These are phyloP conservation scores for Tapera naevia DNA, from an alignment of 2,797 vertebrate species.

Conservation along the genomic window DNA sequence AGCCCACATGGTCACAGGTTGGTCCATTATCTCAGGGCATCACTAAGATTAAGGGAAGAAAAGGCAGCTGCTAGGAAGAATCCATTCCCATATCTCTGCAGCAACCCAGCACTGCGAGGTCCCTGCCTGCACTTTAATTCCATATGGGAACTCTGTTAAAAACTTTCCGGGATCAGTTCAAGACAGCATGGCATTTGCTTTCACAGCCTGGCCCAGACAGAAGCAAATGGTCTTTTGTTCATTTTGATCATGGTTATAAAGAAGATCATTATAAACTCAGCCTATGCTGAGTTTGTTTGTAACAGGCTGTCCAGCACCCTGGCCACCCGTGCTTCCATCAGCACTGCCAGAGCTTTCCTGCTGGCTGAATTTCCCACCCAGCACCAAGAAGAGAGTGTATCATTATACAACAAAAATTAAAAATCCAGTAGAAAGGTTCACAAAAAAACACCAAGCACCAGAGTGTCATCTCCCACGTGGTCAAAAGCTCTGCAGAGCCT, in stretches of 20 bases:
- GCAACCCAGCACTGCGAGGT: not conserved
- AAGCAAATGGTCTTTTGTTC: not conserved
- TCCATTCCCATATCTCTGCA: not conserved
- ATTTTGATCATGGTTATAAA: not conserved
- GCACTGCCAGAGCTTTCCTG: not conserved
- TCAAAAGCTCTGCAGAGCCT: not conserved
- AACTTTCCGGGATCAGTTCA: not conserved
- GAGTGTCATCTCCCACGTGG: fast-evolving
- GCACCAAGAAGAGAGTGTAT: not conserved
- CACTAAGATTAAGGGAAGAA: not conserved
- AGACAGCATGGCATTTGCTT: not conserved
- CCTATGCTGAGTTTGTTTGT: not conserved
- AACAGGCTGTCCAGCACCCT: not conserved
- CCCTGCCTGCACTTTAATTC: not conserved
- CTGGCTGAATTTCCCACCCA: not conserved
- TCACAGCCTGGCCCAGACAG: not conserved
- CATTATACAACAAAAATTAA: not conserved
- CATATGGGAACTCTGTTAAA: not conserved
- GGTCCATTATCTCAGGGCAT: not conserved
- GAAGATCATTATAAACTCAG: not conserved
- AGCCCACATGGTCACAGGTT: fast-evolving
- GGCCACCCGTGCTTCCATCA: not conserved
- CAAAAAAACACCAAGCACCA: fast-evolving
- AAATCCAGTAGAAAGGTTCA: not conserved
- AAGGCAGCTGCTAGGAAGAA: not conserved